Evolutionary conservation across 2,888 invertebrate species (phyloP).

Genomic region (Bellardia pandia): DNA sequence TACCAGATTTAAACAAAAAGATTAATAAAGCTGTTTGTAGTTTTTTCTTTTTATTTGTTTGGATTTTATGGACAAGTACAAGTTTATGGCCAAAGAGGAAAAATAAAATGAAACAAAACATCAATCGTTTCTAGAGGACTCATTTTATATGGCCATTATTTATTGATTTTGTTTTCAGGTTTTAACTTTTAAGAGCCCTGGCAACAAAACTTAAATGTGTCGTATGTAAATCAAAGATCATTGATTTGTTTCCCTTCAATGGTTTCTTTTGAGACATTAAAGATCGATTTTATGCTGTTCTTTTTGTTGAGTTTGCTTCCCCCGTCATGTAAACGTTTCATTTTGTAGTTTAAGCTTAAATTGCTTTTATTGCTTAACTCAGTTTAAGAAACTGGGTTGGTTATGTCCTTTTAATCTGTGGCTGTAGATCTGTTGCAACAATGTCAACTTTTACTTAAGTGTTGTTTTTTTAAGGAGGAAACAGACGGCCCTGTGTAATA

Average conservation of each 20-base stretch:
- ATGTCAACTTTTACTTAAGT: constrained; percentile 15
- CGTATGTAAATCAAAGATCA: constrained; percentile 73
- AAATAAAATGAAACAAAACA: constrained; percentile 40
- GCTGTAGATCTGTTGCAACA: constrained; percentile 33
- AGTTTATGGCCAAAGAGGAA: constrained; percentile 54
- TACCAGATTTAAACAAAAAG: constrained; percentile 44
- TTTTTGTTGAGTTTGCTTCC: constrained; percentile 37
- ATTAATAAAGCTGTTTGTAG: constrained; percentile 55
- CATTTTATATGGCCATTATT: constrained; percentile 36
- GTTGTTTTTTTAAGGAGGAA: not conserved
- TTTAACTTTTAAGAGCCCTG: not conserved
- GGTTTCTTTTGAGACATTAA: constrained; percentile 39
- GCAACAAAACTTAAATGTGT: constrained; percentile 58
- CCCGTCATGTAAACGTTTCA: constrained; percentile 20
- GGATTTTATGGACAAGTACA: constrained; percentile 54
- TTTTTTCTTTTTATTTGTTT: constrained; percentile 25
- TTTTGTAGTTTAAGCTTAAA: constrained; percentile 29
- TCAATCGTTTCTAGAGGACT: constrained; percentile 54
- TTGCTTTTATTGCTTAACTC: constrained; percentile 4
- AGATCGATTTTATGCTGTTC: constrained; percentile 53
- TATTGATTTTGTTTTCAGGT: constrained; percentile 6
- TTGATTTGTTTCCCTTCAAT: constrained; percentile 69
- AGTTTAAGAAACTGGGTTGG: constrained; percentile 7
- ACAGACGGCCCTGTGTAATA: not conserved
- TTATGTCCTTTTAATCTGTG: constrained; percentile 34